Evolutionary conservation across 2,113 vertebrate species (phyloP).

Genomic region (Trematocara macrostoma): DNA sequence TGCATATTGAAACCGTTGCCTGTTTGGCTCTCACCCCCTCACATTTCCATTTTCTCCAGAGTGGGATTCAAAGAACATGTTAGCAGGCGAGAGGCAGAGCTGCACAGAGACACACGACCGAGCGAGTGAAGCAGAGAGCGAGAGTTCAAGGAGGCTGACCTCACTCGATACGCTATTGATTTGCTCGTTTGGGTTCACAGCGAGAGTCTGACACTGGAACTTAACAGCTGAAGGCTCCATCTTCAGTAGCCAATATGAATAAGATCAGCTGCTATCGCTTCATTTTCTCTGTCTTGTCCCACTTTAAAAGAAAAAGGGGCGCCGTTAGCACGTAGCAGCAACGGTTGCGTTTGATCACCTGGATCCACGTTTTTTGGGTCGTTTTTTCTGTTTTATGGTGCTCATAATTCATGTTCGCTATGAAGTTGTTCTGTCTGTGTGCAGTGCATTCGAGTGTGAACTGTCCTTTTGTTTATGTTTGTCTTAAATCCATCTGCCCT

Average conservation of each 20-base stretch:
- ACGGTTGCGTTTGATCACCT: neutral
- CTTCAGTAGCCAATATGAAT: constrained; percentile 44
- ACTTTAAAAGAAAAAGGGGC: neutral
- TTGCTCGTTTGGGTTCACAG: constrained; percentile 62
- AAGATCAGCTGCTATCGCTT: constrained; percentile 18
- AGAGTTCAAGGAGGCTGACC: constrained; percentile 64
- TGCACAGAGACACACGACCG: neutral
- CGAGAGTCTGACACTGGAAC: constrained; percentile 50
- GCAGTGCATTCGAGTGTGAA: neutral
- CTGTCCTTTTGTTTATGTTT: neutral
- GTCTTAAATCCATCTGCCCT: neutral
- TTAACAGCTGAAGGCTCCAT: constrained; percentile 56
- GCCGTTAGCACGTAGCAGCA: neutral
- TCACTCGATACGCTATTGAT: constrained; percentile 67
- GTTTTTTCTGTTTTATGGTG: neutral
- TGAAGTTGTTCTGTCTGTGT: neutral
- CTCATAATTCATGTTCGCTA: neutral
- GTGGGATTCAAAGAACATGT: constrained; percentile 9
- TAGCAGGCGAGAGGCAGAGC: constrained; percentile 3
- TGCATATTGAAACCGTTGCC: neutral
- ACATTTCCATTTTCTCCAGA: constrained; percentile 1
- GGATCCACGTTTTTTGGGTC: neutral
- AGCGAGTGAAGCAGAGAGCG: constrained; percentile 16
- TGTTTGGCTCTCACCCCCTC: neutral
- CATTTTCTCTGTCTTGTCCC: neutral